Evolutionary conservation across 1,140 invertebrate species (phyloP), one percentile per base, ranked within the genome.

Genomic region (Babylonia areolata): DNA sequence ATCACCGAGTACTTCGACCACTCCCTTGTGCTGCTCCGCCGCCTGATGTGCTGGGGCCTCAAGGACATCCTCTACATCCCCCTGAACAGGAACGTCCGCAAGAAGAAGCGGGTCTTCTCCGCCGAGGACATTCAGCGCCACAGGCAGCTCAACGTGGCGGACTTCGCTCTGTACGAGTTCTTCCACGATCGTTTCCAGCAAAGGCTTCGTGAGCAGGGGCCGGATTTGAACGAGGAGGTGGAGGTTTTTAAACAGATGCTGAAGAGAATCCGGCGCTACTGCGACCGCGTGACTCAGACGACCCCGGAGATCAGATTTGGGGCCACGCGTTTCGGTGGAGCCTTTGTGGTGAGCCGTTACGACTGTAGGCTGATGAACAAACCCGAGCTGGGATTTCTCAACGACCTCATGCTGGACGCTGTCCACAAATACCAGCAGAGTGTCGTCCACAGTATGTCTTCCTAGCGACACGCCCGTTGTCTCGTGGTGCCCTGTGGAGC

Each of bases 1-100:
- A 94, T 96, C 28, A 91, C 94, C 1, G 95, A 96, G 88, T 92
- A 94, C 87, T 95, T 95, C 90, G 95, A 95, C 83, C 95, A 95
- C 87, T 95, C 95, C 1, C 87, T 96, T 28, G 92, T 96, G 64
- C 90, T 96, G 17, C 90, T 96, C 54, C 92, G 91, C 42, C 89
- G 95, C 81, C 85, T 94, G 15, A 92, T 96, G 46, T 95, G 94
- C 83, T 96, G 95, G 95, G 90, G 93, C 33, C 84, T 94, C 15
- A 92, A 94, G 69, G 93, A 95, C 86, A 90, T 96, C 9, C 85
- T 95, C 0, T 92, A 91, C 81, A 31, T 89, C 40, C 51, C 51
- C 42, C 78, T 82, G 73, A 89, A 89, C 39, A 81, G 42, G 64
- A 84, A 86, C 58, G 15, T n/a, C 3, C n/a, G 28, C n/a, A 39